phyloP scores from a whole-genome alignment of 2,113 vertebrate genomes.

The Triplophysa siluroides region DNA sequence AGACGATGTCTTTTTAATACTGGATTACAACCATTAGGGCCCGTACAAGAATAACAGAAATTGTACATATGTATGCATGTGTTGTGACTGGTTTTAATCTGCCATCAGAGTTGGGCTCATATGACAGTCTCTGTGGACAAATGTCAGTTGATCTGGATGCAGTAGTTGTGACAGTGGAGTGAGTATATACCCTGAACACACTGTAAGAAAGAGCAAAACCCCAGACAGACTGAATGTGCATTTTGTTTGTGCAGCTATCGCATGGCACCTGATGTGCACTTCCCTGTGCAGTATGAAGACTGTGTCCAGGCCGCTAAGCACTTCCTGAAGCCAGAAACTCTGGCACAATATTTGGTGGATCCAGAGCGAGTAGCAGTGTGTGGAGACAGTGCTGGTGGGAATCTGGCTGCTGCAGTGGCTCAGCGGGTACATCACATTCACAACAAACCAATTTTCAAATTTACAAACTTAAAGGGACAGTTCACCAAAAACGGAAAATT shows the following conservation, averaged over 20 bases:
- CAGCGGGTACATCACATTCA: conserved; percentile 83
- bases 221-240: background rate
- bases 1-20: too few relatives aligned
- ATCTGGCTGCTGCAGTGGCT: conserved; percentile 87
- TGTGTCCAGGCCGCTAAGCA: conserved; percentile 81
- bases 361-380: conserved; percentile 84
- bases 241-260: conserved; percentile 78
- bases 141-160: conserved; percentile 86
- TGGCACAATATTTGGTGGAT: conserved; percentile 83
- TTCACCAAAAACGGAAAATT: too few relatives aligned
- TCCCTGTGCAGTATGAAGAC: conserved; percentile 85
- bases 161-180: conserved; percentile 91
- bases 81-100: background rate
- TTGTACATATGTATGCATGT: background rate
- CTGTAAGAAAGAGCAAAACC: background rate
- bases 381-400: conserved; percentile 94
- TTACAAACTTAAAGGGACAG: too few relatives aligned
- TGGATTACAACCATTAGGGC: background rate
- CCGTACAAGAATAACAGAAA: too few relatives aligned
- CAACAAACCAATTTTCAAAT: too few relatives aligned
- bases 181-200: conserved; percentile 66
- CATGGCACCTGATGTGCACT: conserved; percentile 83
- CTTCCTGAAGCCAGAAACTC: conserved; percentile 82
- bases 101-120: conserved; percentile 77
- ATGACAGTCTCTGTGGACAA: conserved; percentile 75